phyloP scores from a whole-genome alignment of 2,888 invertebrate species.

The Drosophila percnosoma region DNA sequence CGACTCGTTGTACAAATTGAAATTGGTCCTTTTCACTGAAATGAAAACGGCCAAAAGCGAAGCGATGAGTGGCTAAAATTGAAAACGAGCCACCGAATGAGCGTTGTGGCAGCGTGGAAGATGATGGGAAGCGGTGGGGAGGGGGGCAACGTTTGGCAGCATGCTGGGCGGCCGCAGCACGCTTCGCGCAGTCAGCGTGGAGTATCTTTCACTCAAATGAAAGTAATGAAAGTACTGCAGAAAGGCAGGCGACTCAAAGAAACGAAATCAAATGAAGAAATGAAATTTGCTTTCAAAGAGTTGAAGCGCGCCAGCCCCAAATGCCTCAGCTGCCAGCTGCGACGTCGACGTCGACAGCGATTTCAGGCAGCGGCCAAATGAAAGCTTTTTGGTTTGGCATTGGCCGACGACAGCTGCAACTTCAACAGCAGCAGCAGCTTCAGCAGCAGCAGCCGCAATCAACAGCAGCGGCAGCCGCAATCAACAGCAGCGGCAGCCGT shows the following conservation, averaged over 20 bases:
- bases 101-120: background rate
- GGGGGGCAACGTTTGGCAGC: conserved; percentile 19
- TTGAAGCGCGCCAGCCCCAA: conserved; percentile 47
- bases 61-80: conserved; percentile 30
- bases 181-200: conserved; percentile 44
- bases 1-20: conserved; percentile 61
- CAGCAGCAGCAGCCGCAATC: conserved; percentile 41
- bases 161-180: conserved; percentile 46
- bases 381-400: conserved; percentile 67
- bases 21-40: conserved; percentile 77
- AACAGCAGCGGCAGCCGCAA: conserved; percentile 27
- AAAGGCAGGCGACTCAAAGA: conserved; percentile 40
- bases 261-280: conserved; percentile 81
- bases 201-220: conserved; percentile 79
- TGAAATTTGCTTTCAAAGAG: conserved; percentile 78
- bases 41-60: conserved; percentile 47
- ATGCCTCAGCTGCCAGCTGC: conserved; percentile 45
- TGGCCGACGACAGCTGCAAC: conserved; percentile 58
- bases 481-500: conserved; percentile 42
- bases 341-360: conserved; percentile 2
- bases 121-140: too few relatives aligned
- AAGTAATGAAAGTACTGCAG: conserved; percentile 77
- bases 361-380: conserved; percentile 51
- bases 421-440: conserved; percentile 41
- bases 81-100: conserved; percentile 29